Conservation (phyloP, 2,113 vertebrate species). For the Entomyzon cyanotis region DNA sequence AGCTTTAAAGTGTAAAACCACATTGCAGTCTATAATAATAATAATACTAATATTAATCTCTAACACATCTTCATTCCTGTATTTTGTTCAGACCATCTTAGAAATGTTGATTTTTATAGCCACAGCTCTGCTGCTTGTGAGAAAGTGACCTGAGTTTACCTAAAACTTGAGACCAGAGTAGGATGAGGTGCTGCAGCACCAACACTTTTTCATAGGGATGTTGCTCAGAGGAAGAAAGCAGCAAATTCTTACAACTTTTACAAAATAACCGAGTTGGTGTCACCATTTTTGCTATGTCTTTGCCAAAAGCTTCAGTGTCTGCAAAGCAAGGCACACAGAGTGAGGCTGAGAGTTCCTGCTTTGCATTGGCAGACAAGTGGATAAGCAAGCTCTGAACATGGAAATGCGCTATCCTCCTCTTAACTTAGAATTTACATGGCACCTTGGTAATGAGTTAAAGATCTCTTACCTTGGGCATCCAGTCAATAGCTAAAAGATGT, state of each 20-base stretch:
- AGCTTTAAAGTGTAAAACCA: background rate
- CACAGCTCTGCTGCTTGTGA: background rate
- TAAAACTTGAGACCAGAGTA: background rate
- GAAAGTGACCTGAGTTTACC: background rate
- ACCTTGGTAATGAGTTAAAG: background rate
- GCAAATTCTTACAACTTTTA: background rate
- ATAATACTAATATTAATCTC: background rate
- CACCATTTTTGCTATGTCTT: constrained; percentile 13
- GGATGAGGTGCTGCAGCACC: background rate
- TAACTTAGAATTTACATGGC: background rate
- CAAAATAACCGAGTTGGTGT: background rate
- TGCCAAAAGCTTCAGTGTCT: constrained; percentile 70
- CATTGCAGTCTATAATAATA: background rate
- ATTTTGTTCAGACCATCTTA: background rate
- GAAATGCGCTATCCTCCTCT: constrained; percentile 77
- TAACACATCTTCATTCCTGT: background rate
- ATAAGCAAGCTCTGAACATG: constrained; percentile 63
- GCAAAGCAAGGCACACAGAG: constrained; percentile 72
- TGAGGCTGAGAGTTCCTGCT: constrained; percentile 28
- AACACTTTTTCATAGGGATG: background rate
- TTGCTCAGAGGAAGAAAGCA: background rate
- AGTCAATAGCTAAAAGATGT: background rate
- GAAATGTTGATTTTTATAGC: background rate
- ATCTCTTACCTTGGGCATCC: constrained; percentile 21
- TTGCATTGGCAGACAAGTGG: constrained; percentile 63